Percentiles rank a stretch among this genome's conserved stretches.
Conservation (phyloP, 2,797 vertebrate species). For the Enteromius paludinosus region DNA sequence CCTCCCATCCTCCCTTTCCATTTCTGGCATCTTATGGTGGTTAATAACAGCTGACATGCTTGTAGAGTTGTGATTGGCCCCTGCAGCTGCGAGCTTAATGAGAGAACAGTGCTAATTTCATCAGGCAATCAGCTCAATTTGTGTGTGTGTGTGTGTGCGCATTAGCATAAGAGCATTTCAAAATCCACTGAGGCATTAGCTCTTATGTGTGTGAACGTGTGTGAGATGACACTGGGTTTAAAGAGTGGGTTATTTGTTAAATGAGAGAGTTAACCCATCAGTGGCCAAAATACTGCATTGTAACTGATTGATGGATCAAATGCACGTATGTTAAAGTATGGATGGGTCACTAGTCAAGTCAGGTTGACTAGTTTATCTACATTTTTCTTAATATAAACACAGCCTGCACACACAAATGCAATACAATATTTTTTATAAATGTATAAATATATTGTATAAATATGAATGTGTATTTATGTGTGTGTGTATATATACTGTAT, state of each 20-base stretch:
- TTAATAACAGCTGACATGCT: constrained; percentile 56
- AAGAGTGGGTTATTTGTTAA: constrained; percentile 59
- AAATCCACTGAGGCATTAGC: constrained; percentile 35
- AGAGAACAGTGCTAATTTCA: constrained; percentile 73
- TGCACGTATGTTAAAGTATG: background rate
- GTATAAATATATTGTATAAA: background rate
- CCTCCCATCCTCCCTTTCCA: constrained; percentile 26
- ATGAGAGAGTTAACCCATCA: constrained; percentile 71
- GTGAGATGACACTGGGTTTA: constrained; percentile 1
- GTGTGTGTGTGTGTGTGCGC: background rate
- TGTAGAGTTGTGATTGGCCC: constrained; percentile 56
- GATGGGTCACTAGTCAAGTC: background rate
- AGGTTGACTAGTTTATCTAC: background rate
- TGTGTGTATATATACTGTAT: too few species aligned
- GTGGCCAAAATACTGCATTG: constrained; percentile 46
- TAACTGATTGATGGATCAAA: constrained; percentile 7
- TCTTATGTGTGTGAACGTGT: background rate
- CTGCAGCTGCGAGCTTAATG: constrained; percentile 66
- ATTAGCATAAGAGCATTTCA: constrained; percentile 35
- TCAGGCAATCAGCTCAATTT: constrained; percentile 61
- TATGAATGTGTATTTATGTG: too few species aligned
- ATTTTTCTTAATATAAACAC: background rate
- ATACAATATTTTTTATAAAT: background rate
- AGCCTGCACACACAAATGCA: background rate
- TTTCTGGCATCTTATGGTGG: constrained; percentile 38